phyloP scores from a whole-genome alignment of 2,888 invertebrate species.

The Serripes groenlandicus region DNA sequence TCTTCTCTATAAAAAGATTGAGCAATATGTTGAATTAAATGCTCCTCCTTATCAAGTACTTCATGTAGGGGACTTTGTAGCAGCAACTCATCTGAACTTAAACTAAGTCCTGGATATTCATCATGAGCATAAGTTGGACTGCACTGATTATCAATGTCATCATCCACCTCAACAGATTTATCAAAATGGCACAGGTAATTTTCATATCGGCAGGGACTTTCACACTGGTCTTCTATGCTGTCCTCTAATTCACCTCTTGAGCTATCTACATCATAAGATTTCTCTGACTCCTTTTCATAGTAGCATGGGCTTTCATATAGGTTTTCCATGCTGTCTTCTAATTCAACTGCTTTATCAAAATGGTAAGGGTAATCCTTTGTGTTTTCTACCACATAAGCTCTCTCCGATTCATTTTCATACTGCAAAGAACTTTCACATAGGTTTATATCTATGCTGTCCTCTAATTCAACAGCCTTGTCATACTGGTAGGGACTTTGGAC shows the following conservation, averaged over 20 bases:
- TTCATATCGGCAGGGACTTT: too few species aligned
- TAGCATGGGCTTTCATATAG: too few species aligned
- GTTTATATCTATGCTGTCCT: slow-evolving; percentile 14
- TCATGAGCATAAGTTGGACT: background rate
- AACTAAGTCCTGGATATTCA: background rate
- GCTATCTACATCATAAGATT: background rate
- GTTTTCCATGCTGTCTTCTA: slow-evolving; percentile 23
- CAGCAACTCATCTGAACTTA: too few species aligned
- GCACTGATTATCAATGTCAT: background rate
- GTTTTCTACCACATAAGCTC: background rate
- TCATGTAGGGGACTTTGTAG: background rate
- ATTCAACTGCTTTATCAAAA: slow-evolving; percentile 44
- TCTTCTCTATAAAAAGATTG: background rate
- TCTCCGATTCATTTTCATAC: too few species aligned
- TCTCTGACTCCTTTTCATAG: too few species aligned
- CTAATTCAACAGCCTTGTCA: slow-evolving; percentile 46
- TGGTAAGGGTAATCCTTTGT: background rate
- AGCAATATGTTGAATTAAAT: background rate
- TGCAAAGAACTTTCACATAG: too few species aligned
- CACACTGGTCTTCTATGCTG: background rate
- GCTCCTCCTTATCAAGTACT: background rate
- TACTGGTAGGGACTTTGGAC: background rate
- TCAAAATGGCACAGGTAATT: too few species aligned
- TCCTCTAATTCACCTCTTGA: too few species aligned
- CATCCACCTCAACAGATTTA: too few species aligned